Base-by-base conservation (phyloP, 2,113 vertebrate species). In the Lophius piscatorius region DNA sequence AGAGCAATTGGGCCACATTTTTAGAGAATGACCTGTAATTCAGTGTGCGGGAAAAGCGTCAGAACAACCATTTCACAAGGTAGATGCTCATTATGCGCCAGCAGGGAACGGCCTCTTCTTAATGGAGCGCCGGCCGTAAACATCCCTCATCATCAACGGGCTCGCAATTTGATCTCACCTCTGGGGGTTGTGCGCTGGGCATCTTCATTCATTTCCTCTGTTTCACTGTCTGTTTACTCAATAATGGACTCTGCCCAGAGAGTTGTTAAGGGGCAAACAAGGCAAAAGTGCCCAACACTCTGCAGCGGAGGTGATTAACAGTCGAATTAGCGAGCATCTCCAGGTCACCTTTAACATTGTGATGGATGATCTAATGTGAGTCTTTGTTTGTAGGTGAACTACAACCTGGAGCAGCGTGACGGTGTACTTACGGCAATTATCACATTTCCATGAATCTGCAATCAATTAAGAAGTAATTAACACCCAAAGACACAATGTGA, bases 121-220 rank as follows among this genome's bases (percentile, higher is more conserved):
- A 88, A 91, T 87, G 77, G 84, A 87, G 82, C 69, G 76, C 48
- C 71, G 55, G 71, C 74, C 76, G 83, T 85, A 88, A 90, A 84
- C 88, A 87, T 85, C 73, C 66, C 81, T 90, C 85, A 85, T 87
- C 83, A 88, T 89, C 83, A 84, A 63, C 26, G 5, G 39, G 57
- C 69, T 78, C 35, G 75, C 83, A 71, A 87, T 84, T 85, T 84
- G 81, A 87, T 88, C 84, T 81, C 81, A 87, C 87, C 87, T 88
- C 76, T 67, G 84, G 86, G 87, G 76, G 46, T 73, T 74, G 60
- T 47, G 59, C 50, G 40, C 75, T 18, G 74, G 63, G 76, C 80
- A 73, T 85, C 86, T 86, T 75, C 81, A 79, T 80, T 81, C 85
- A 69, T 78, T 85, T 78, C 75, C 74, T 77, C 56, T 18, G 75